Base-by-base conservation (phyloP, 2,888 invertebrate genomes). In the Xylophagus ater region DNA sequence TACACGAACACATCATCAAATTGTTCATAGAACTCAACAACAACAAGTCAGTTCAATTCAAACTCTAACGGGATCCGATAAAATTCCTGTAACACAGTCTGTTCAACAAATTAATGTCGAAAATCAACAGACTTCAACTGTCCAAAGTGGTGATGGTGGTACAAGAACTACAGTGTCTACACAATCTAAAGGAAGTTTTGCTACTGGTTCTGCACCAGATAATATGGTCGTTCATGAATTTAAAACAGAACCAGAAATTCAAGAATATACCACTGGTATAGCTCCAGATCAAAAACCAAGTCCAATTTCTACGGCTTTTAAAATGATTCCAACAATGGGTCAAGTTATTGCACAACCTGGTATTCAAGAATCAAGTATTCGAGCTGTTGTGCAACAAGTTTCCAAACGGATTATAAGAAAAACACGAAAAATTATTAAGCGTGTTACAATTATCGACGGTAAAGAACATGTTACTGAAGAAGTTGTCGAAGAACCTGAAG, bases 391-490 rank as follows among this genome's bases (percentile, higher is more conserved):
- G 1, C 83, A 86, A 56, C 84, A 86, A 66, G 81, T 87, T 0
- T 83, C 84, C 0, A 72, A 82, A 47, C 72, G 78, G 54, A 74
- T 84, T n/a, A 76, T 85, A 4, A 72, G 77, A 43, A 83, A 79
- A 50, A 78, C 78, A 12, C 70, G 81, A 32, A 76, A 80, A 46
- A 81, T 86, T 13, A 81, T 88, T 36, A 73, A 82, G 37, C 76
- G 78, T 47, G 73, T 83, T 3, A 79, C 81, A 1, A 77, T 86
- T 4, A 74, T 87, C 41, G 80, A 88, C 57, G 88, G 88, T 0
- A 81, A 84, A 62, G 88, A 88, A 64, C 80, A 81, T 44, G 73
- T 84, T 0, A 79, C 79, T 6, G 88, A 88, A 61, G 87, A 88
- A 65, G 65, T 87, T 1, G 70, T 87, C 29, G 88, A 88, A 54